phyloP scores from a whole-genome alignment of 2,888 invertebrate genomes.

The Ennomos erosarius region DNA sequence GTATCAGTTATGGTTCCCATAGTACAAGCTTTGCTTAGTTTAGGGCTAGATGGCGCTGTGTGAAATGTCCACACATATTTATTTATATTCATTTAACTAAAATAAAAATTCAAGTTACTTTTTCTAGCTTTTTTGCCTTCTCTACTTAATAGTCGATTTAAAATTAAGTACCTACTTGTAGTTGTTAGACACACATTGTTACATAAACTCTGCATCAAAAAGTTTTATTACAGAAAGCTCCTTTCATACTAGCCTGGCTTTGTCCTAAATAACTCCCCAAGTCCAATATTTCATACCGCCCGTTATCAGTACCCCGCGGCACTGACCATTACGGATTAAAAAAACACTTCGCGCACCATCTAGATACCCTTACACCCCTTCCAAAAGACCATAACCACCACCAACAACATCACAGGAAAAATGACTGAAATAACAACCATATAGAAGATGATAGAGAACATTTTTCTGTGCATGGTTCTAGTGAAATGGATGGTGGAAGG shows the following conservation, averaged over 20 bases:
- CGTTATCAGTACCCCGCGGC: constrained; percentile 64
- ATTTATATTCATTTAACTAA: too few species aligned
- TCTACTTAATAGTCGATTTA: too few species aligned
- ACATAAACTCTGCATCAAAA: too few species aligned
- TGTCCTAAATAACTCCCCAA: constrained; percentile 55
- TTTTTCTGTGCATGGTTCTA: constrained; percentile 26
- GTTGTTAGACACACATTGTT: too few species aligned
- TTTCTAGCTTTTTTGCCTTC: too few species aligned
- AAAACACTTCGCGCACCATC: constrained; percentile 73
- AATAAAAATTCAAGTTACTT: too few species aligned
- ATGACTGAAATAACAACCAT: neutral
- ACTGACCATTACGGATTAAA: constrained; percentile 76
- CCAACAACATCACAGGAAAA: constrained; percentile 23
- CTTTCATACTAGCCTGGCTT: constrained; percentile 41
- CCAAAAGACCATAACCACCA: constrained; percentile 28
- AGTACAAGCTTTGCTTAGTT: too few species aligned
- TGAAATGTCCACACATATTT: too few species aligned
- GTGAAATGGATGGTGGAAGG: constrained; percentile 43
- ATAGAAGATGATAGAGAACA: constrained; percentile 25
- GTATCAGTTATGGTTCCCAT: too few species aligned
- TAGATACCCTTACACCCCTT: constrained; percentile 54
- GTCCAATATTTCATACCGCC: constrained; percentile 66
- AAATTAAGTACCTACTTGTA: too few species aligned
- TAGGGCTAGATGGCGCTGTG: too few species aligned
- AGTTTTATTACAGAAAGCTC: constrained; percentile 29